Conservation (phyloP, 2,888 invertebrate genomes). For the Morpho deidamia region DNA sequence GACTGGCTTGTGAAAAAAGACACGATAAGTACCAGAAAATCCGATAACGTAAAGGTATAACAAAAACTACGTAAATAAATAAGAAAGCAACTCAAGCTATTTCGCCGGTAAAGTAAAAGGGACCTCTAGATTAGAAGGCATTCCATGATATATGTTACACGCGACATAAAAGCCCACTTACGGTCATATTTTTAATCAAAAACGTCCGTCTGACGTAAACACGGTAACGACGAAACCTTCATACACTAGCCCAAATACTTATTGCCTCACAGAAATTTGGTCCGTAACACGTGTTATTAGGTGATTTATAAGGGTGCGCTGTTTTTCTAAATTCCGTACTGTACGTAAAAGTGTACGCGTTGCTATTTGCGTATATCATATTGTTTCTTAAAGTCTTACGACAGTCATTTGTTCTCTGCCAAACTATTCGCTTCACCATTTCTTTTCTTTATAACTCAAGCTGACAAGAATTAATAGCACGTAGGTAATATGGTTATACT, state of each 20-base stretch:
- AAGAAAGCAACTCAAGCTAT: too few species aligned
- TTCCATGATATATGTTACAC: slow-evolving; percentile 1
- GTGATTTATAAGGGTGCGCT: too few species aligned
- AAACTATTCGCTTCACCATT: not conserved
- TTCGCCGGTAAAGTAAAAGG: too few species aligned
- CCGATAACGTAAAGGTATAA: too few species aligned
- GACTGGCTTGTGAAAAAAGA: too few species aligned
- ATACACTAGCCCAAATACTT: not conserved
- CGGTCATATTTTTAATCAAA: slow-evolving; percentile 6
- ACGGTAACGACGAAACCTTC: not conserved
- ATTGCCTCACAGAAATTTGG: not conserved
- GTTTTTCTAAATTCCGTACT: too few species aligned
- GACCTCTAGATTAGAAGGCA: not conserved
- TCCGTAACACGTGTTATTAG: not conserved
- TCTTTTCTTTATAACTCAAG: too few species aligned
- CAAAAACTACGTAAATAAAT: too few species aligned
- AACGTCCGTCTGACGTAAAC: not conserved
- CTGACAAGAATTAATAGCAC: too few species aligned
- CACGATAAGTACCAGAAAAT: too few species aligned
- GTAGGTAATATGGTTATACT: too few species aligned
- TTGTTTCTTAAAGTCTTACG: slow-evolving; percentile 8
- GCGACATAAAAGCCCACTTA: not conserved
- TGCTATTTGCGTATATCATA: slow-evolving; percentile 11
- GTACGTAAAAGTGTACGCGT: not conserved
- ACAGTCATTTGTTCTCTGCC: slow-evolving; percentile 8